These are phyloP conservation scores for Cryptocephalus moraei DNA, from an alignment of 2,888 invertebrate genomes.

Conservation along the genomic window DNA sequence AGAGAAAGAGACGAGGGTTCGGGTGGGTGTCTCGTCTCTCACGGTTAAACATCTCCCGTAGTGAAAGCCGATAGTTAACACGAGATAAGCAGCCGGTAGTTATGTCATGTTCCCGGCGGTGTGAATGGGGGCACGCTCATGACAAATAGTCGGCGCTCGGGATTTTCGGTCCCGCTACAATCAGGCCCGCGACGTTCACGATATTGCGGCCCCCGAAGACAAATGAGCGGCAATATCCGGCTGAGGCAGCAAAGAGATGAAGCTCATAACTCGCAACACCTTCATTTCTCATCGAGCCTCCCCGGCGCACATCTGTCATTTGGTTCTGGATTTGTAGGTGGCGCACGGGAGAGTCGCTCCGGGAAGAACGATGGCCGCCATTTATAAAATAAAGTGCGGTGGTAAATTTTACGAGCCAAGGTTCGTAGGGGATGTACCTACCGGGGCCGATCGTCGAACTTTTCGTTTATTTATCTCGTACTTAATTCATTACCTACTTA, in stretches of 20 bases:
- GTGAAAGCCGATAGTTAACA: slow-evolving; percentile 15
- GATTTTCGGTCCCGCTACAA: slow-evolving; percentile 29
- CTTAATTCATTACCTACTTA: no score
- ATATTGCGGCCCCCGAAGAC: slow-evolving; percentile 33
- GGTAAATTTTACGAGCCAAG: no score
- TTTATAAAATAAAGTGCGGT: no score
- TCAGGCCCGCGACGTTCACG: slow-evolving; percentile 22
- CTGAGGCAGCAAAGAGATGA: slow-evolving; percentile 31
- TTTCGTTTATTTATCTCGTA: no score
- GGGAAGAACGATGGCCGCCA: no score
- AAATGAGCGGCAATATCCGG: slow-evolving; percentile 39
- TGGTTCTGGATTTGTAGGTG: slow-evolving; percentile 1
- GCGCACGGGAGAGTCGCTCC: background rate
- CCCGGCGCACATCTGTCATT: slow-evolving; percentile 25
- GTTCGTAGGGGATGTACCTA: no score
- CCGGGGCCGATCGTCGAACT: no score
- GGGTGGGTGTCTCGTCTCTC: background rate
- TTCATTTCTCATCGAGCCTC: slow-evolving; percentile 31
- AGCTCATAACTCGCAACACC: slow-evolving; percentile 36
- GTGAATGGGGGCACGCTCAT: slow-evolving; percentile 13
- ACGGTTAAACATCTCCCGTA: background rate
- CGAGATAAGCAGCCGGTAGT: slow-evolving; percentile 15
- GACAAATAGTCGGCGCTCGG: slow-evolving; percentile 30
- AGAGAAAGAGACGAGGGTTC: no score
- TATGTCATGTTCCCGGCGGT: slow-evolving; percentile 14